Conservation (phyloP, 1,140 invertebrate genomes). For the Chlorops oryzae region DNA sequence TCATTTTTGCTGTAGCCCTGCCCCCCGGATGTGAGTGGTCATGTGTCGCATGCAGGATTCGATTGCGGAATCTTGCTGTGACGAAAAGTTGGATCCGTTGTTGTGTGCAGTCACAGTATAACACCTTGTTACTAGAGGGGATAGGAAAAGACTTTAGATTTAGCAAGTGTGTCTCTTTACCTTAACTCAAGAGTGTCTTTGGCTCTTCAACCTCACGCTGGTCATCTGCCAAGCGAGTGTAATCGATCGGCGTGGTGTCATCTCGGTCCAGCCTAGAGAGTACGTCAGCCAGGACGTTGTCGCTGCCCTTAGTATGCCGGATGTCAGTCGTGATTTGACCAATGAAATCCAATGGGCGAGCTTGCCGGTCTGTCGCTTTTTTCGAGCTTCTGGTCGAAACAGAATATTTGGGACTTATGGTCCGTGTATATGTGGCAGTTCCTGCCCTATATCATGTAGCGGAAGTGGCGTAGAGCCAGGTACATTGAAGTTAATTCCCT, state of each 20-base stretch:
- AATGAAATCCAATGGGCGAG: constrained; percentile 39
- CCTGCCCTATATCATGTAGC: constrained; percentile 32
- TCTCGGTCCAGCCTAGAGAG: constrained; percentile 27
- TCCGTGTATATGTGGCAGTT: constrained; percentile 42
- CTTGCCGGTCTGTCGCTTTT: constrained; percentile 18
- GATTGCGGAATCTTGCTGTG: not conserved
- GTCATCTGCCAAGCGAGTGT: not conserved
- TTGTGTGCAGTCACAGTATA: not conserved
- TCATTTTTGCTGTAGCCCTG: not conserved
- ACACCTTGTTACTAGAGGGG: not conserved
- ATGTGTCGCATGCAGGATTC: not conserved
- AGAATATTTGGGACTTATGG: constrained; percentile 45
- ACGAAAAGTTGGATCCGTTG: not conserved
- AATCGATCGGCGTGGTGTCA: not conserved
- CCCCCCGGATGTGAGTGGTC: not conserved
- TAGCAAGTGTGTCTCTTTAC: too few relatives aligned
- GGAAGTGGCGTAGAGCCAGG: constrained; percentile 32
- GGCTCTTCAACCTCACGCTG: not conserved
- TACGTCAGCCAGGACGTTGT: constrained; percentile 39
- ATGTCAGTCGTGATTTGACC: constrained; percentile 41
- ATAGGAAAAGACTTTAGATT: not conserved
- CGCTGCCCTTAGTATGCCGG: constrained; percentile 31
- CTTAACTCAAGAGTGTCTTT: not conserved
- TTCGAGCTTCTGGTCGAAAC: constrained; percentile 16
- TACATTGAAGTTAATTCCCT: constrained; percentile 41